phyloP scores from a whole-genome alignment of 2,797 vertebrate species.

The Cirrhinus mrigala region DNA sequence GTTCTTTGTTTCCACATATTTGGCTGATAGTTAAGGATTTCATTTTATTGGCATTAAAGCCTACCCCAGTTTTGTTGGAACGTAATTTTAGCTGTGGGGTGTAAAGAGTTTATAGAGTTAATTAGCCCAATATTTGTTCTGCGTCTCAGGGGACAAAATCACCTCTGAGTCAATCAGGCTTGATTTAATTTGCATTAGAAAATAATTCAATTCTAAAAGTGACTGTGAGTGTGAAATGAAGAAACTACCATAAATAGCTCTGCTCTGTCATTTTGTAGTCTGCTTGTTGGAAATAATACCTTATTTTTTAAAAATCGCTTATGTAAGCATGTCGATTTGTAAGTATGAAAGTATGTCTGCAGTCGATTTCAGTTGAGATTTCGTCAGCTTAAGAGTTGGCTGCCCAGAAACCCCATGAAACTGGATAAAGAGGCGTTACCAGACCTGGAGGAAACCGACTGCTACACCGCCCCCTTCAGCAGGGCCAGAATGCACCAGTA shows the following conservation, averaged over 20 bases:
- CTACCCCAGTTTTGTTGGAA: background rate
- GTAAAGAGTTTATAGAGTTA: background rate
- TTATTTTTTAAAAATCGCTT: background rate
- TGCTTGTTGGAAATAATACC: background rate
- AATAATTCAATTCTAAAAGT: constrained; percentile 21
- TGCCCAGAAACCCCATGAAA: constrained; percentile 97
- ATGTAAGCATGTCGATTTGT: too few species aligned
- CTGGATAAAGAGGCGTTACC: constrained; percentile 96
- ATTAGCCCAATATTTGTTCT: constrained; percentile 13
- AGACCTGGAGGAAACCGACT: constrained; percentile 94
- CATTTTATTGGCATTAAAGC: background rate
- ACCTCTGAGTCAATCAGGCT: constrained; percentile 31
- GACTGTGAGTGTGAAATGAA: background rate
- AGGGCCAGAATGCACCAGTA: constrained; percentile 96
- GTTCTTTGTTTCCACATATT: background rate
- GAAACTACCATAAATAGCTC: background rate
- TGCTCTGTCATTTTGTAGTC: background rate
- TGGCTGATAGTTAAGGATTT: background rate
- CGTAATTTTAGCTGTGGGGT: background rate
- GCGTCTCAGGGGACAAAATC: constrained; percentile 4
- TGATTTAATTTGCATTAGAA: constrained; percentile 36
- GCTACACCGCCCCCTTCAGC: constrained; percentile 98
- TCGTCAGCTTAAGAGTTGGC: constrained; percentile 92
- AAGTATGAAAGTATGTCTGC: too few species aligned
- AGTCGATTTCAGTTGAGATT: constrained; percentile 89